phyloP scores from a whole-genome alignment of 2,113 vertebrate species.

The Lutjanus erythropterus region DNA sequence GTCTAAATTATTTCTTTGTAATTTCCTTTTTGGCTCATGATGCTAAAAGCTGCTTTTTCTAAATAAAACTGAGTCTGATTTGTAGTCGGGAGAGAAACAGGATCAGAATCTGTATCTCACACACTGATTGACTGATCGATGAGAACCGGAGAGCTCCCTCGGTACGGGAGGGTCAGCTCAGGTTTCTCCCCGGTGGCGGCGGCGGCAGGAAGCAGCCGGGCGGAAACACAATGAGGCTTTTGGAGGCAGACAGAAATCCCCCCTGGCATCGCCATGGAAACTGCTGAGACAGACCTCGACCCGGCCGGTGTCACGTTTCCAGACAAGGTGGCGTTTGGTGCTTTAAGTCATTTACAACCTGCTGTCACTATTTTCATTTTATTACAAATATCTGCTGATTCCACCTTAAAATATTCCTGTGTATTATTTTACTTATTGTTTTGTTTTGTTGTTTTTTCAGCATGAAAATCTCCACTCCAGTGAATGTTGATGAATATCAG shows the following conservation, averaged over 20 bases:
- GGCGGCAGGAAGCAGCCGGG: conserved; percentile 40
- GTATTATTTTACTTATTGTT: too few species aligned
- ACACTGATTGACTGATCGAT: conserved; percentile 24
- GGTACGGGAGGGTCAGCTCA: conserved; percentile 36
- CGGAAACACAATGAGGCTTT: conserved; percentile 53
- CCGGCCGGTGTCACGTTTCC: conserved; percentile 50
- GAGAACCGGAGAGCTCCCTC: conserved; percentile 56
- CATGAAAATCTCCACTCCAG: not conserved
- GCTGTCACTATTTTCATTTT: not conserved
- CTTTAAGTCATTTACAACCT: not conserved
- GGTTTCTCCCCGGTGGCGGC: conserved; percentile 58
- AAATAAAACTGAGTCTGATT: not conserved
- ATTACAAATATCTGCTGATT: not conserved
- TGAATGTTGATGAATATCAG: too few species aligned
- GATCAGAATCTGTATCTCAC: not conserved
- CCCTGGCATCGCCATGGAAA: conserved; percentile 62
- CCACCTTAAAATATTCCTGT: not conserved
- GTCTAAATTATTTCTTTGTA: too few species aligned
- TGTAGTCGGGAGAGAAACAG: not conserved
- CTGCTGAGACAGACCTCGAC: conserved; percentile 19
- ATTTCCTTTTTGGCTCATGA: not conserved
- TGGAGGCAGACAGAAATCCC: conserved; percentile 45
- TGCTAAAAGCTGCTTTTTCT: not conserved
- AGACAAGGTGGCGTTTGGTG: not conserved
- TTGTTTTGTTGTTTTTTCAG: too few species aligned